Conservation (phyloP, 2,113 vertebrate genomes). For the Prionailurus bengalensis region DNA sequence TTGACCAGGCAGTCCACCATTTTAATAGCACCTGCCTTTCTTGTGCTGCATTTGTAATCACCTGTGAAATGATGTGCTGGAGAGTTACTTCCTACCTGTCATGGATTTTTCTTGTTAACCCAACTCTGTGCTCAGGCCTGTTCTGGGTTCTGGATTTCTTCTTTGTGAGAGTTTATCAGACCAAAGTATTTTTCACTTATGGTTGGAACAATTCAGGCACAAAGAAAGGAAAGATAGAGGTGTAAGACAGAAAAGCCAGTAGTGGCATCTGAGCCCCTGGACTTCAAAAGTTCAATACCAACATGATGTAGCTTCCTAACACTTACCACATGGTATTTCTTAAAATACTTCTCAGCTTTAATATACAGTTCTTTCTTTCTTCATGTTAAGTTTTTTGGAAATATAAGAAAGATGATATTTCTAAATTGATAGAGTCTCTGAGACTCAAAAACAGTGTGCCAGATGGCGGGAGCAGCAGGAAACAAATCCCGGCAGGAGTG, state of each 20-base stretch:
- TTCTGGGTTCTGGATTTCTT: neutral
- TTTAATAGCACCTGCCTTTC: neutral
- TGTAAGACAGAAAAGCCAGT: neutral
- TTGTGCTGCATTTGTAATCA: neutral
- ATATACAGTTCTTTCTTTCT: constrained; percentile 5
- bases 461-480: constrained; percentile 73
- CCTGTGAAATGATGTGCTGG: neutral
- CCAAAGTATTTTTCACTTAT: neutral
- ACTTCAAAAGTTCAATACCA: neutral
- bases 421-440: constrained; percentile 61
- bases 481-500: neutral
- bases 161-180: constrained; percentile 7
- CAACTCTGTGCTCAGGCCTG: neutral
- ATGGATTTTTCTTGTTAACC: neutral
- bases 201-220: neutral
- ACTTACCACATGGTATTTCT: neutral
- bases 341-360: constrained; percentile 20
- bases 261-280: neutral
- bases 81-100: neutral
- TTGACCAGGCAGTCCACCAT: neutral
- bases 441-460: constrained; percentile 35
- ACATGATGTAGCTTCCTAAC: neutral
- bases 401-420: constrained; percentile 54
- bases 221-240: neutral
- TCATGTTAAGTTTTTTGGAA: constrained; percentile 56